Evolutionary conservation across 2,113 vertebrate genomes (phyloP), one percentile per base, ranked within the genome.

Genomic region (Tenebrosternarchus preto): DNA sequence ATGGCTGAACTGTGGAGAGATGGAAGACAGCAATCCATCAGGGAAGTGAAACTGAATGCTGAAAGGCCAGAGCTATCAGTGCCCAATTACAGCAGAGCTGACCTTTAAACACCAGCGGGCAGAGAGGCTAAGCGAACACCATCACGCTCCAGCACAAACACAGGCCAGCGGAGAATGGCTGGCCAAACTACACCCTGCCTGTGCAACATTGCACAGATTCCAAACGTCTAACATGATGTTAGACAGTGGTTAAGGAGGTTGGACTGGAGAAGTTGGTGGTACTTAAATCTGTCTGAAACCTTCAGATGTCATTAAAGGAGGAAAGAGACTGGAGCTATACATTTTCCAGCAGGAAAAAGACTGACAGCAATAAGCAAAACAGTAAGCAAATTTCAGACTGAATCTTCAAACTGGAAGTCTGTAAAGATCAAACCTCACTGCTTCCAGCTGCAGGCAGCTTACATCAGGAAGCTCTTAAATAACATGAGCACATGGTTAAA

Each of bases 71-170:
- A 80, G 85, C 82, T 59, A 86, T 73, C 84, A 84, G 84, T 56
- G 86, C 86, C 87, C 89, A 90, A 90, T 91, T 91, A 92, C 89
- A 87, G 89, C 70, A 85, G 89, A 73, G 15, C 82, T 84, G 88
- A 92, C 89, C 89, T 92, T 91, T 91, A 83, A 80, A 89, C 89
- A 88, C 70, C 1, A n/a, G 60, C 50, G 85, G 87, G 60, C 20
- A 84, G 86, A 85, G 84, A 80, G 81, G 86, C 85, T 88, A 90
- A 90, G 83, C 83, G 80, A 82, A 86, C 87, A 88, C 69, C 60
- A 82, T 77, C 83, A 67, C 72, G 3, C 33, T 36, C 24, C 20
- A 57, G 82, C 69, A 78, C 9, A 46, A 43, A 76, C 59, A 46
- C 9, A 68, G 70, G 76, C 69, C 61, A 3, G 20, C 25, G 9